Base-by-base conservation (phyloP, 2,113 vertebrate genomes). In the Semicossyphus pulcher region DNA sequence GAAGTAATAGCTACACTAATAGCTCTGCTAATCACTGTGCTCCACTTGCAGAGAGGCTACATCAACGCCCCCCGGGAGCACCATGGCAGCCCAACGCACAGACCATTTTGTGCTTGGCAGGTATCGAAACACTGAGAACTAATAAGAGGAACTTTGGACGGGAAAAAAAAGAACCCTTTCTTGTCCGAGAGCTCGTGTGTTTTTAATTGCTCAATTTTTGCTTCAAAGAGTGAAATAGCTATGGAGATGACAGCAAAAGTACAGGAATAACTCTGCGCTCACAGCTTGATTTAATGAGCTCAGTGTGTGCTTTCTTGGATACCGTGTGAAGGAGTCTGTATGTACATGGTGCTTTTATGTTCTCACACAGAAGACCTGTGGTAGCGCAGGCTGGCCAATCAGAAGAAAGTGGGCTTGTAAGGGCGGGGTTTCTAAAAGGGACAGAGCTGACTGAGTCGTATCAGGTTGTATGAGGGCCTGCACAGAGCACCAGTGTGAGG, bases 21-120 rank as follows among this genome's bases (percentile, higher is more conserved):
- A 63, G 74, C 73, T 81, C 29, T 51, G 74, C 76, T 86, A 85
- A 88, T 89, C 81, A 86, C 87, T 25, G 71, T 60, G 64, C 58
- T 84, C 76, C 61, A 62, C 79, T 76, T 60, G 70, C 34, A 60
- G 31, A 60, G 3, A 21, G 34, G 77, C 36, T 31, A 69, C 45
- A 41, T 66, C 77, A 69, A 62, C 29, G 58, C 49, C 78, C 54
- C 34, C 18, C 1, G 32, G 70, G 56, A 81, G 48, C 52, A 41
- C 6, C 67, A 15, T 11, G 59, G 68, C 62, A 71, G 81, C 31
- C 52, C 54, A 75, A 54, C 61, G 51, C n/a, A 64, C 47, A 63
- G 34, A 51, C 32, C 54, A 56, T 54, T 77, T 70, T 81, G 48
- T 52, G 32, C 60, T 70, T 54, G 34, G 62, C 72, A 65, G 69